A percentile compares a stretch with the other conserved stretches of the same genome.
Evolutionary conservation across 2,113 vertebrate species (phyloP).

Genomic region (Tyrannus savana): DNA sequence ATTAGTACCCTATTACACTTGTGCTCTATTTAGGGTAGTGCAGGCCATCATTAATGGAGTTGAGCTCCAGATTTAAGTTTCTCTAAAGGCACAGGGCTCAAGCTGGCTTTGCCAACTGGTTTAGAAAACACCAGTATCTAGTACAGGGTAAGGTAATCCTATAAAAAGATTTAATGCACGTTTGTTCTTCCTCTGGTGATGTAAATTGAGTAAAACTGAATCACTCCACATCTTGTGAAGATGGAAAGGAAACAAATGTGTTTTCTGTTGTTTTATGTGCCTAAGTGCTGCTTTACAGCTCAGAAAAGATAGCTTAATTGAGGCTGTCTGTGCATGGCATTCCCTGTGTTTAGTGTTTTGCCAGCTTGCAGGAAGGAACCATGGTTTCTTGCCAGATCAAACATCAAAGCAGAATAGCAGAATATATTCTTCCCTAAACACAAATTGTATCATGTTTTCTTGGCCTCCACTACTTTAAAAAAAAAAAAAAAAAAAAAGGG

Average conservation of each 20-base stretch:
- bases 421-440: slow-evolving; percentile 5
- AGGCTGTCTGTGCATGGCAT: not conserved
- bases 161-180: not conserved
- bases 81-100: not conserved
- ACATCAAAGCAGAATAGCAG: not conserved
- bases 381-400: slow-evolving; percentile 4
- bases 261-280: slow-evolving; percentile 24
- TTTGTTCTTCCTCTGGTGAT: not conserved
- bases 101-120: not conserved
- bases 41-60: not conserved
- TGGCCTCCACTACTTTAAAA: not conserved
- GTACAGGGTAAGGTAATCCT: not conserved
- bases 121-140: not conserved
- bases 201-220: not conserved
- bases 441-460: slow-evolving; percentile 2
- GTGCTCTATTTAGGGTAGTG: not conserved
- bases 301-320: slow-evolving; percentile 51
- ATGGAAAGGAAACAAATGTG: slow-evolving; percentile 3
- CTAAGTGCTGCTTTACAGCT: slow-evolving; percentile 28
- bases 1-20: not conserved
- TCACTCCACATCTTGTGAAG: not conserved
- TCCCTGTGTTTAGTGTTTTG: slow-evolving; percentile 5
- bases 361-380: slow-evolving; percentile 28
- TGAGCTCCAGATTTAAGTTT: not conserved
- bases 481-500: not conserved